phyloP scores from a whole-genome alignment of 2,888 invertebrate genomes.

The Galerucella calmariensis region DNA sequence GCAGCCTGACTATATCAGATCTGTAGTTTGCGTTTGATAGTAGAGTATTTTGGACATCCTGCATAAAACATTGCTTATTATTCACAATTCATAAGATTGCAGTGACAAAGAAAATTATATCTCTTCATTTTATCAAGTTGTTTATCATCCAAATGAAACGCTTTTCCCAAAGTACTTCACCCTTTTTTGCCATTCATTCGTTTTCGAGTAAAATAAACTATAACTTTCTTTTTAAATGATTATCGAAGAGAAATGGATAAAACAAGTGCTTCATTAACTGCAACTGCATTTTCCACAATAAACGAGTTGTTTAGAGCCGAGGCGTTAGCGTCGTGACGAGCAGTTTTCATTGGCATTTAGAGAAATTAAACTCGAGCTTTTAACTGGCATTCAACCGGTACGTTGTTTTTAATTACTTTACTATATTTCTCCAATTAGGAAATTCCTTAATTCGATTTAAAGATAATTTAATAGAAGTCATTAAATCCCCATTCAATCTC shows the following conservation, averaged over 20 bases:
- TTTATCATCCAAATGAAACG: background rate
- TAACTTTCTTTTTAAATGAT: constrained; percentile 3
- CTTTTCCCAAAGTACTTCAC: background rate
- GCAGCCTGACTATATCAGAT: too few relatives aligned
- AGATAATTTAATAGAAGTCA: constrained; percentile 7
- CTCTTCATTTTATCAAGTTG: background rate
- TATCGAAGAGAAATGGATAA: constrained; percentile 1
- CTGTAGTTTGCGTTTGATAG: too few relatives aligned
- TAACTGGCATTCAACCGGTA: constrained; percentile 15
- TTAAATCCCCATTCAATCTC: background rate
- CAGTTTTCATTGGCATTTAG: constrained; percentile 32
- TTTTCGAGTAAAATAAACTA: constrained; percentile 1
- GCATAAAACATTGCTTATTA: too few relatives aligned
- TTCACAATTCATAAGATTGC: too few relatives aligned
- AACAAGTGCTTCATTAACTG: constrained; percentile 19
- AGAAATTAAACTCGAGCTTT: constrained; percentile 30
- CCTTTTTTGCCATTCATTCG: background rate
- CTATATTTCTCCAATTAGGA: constrained; percentile 8
- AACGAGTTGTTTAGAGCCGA: constrained; percentile 8
- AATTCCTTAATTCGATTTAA: constrained; percentile 6
- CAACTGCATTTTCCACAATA: constrained; percentile 17
- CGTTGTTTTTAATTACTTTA: constrained; percentile 21
- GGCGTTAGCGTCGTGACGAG: constrained; percentile 13
- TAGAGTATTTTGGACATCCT: too few relatives aligned
- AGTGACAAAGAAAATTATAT: too few relatives aligned